Percentiles rank a stretch among this genome's conserved stretches.
phyloP scores from a whole-genome alignment of 2,888 invertebrate species.

The Ditylenchus weischeri region DNA sequence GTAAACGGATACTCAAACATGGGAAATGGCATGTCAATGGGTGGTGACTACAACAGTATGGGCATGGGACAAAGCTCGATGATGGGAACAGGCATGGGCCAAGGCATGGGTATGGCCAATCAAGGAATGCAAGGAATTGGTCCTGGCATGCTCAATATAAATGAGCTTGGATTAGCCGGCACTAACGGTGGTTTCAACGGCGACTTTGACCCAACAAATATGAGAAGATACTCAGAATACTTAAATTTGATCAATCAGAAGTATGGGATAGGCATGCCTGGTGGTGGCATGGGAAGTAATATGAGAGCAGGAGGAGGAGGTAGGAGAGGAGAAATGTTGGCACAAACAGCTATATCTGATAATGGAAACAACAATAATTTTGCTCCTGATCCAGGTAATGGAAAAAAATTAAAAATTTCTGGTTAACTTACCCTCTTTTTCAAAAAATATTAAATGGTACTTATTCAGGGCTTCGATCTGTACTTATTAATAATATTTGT shows the following conservation, averaged over 20 bases:
- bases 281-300: background rate
- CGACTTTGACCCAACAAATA: conserved; percentile 1
- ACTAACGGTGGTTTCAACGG: conserved; percentile 2
- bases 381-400: too few relatives aligned
- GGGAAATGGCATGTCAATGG: conserved; percentile 4
- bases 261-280: conserved; percentile 17
- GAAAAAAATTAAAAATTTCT: too few relatives aligned
- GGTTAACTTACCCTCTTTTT: too few relatives aligned
- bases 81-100: background rate
- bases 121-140: background rate
- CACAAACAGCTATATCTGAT: too few relatives aligned
- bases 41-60: background rate
- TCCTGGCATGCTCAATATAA: too few relatives aligned
- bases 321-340: too few relatives aligned
- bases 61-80: background rate
- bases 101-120: background rate
- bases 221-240: conserved; percentile 7
- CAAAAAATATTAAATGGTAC: too few relatives aligned
- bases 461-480: too few relatives aligned
- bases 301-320: background rate
- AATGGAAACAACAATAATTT: too few relatives aligned
- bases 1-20: background rate
- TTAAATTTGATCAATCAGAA: conserved; percentile 10
- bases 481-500: too few relatives aligned
- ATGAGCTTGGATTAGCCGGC: background rate